phyloP scores from a whole-genome alignment of 2,888 invertebrate genomes.

The Anorthoa munda region DNA sequence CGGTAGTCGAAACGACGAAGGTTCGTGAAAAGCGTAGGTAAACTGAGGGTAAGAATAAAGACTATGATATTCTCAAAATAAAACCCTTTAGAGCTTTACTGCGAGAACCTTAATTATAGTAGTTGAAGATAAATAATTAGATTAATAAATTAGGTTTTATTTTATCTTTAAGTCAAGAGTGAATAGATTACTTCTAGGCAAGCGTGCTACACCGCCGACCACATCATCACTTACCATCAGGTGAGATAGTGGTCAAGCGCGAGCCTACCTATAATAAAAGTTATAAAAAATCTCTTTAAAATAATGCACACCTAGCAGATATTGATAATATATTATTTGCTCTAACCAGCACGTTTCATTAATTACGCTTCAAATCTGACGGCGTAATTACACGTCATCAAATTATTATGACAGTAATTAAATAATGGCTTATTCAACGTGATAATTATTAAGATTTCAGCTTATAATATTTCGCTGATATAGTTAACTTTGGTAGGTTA shows the following conservation, averaged over 20 bases:
- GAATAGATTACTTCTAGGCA: too few relatives aligned
- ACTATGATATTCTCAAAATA: background rate
- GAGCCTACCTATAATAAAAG: too few relatives aligned
- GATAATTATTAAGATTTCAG: conserved; percentile 5
- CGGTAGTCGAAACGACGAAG: too few relatives aligned
- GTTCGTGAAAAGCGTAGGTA: too few relatives aligned
- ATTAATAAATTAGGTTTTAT: conserved; percentile 2
- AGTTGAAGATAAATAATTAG: background rate
- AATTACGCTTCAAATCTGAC: conserved; percentile 32
- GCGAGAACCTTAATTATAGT: background rate
- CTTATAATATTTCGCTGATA: background rate
- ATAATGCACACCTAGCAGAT: background rate
- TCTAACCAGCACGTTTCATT: conserved; percentile 21
- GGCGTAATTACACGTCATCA: conserved; percentile 32
- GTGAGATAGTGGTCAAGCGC: too few relatives aligned
- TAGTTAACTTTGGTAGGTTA: conserved; percentile 6
- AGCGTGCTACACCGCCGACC: too few relatives aligned
- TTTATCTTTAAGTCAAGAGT: too few relatives aligned
- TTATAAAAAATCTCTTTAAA: background rate
- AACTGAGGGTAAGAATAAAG: too few relatives aligned
- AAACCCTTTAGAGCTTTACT: background rate
- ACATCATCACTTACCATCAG: too few relatives aligned
- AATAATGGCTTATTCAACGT: conserved; percentile 19
- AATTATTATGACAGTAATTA: conserved; percentile 27
- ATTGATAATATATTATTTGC: conserved; percentile 15